Conservation (phyloP, 2,888 invertebrate genomes). For the Frankliniella fusca region DNA sequence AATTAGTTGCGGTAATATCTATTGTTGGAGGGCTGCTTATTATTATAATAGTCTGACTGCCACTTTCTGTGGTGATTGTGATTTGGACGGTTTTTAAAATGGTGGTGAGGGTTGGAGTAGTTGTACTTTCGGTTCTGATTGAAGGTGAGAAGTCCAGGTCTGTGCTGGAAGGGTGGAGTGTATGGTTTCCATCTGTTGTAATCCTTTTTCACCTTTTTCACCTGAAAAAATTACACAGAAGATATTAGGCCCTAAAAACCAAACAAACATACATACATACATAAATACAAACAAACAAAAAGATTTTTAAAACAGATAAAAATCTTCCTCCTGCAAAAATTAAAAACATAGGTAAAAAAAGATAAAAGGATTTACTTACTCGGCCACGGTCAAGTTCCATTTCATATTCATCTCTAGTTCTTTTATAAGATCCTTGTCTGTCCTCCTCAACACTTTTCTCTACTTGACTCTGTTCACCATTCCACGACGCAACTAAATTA, state of each 20-base stretch:
- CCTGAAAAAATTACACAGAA: not conserved
- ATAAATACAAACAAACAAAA: not conserved
- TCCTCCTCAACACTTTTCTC: not conserved
- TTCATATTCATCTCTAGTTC: constrained; percentile 8
- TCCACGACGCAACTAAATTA: not conserved
- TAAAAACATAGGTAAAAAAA: not conserved
- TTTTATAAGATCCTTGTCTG: not conserved
- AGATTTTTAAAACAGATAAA: too few species aligned
- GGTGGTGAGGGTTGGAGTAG: not conserved
- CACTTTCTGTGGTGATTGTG: not conserved
- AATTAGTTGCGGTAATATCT: not conserved
- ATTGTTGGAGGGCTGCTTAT: not conserved
- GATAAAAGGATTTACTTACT: not conserved
- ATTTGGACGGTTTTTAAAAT: not conserved
- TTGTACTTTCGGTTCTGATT: not conserved
- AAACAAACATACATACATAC: too few species aligned
- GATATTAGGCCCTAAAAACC: too few species aligned
- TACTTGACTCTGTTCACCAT: not conserved
- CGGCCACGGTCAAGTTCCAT: not conserved
- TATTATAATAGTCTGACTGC: not conserved
- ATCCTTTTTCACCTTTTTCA: not conserved
- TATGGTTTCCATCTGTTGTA: not conserved
- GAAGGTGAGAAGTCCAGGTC: not conserved
- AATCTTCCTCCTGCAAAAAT: too few species aligned
- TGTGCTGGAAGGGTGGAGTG: not conserved